Evolutionary conservation across 53 echinoderm and acorn worm species (phyloP).

Genomic region (Actinopyga echinites): DNA sequence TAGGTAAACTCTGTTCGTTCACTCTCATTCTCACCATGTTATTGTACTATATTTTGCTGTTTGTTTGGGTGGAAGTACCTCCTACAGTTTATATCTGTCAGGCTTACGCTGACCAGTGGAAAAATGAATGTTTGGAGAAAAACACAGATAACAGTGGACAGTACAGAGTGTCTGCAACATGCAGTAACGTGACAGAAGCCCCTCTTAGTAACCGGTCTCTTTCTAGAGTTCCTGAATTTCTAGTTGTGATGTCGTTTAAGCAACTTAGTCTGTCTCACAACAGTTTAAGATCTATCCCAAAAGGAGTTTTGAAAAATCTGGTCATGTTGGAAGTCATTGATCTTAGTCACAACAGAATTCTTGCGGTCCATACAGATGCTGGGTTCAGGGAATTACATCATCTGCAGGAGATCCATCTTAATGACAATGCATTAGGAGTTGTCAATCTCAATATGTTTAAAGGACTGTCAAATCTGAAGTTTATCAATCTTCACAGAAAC

Average conservation of each 20-base stretch:
- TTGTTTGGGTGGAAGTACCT: no score
- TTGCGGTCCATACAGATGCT: neutral
- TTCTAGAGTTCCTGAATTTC: neutral
- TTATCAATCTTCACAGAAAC: neutral
- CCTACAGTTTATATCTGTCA: no score
- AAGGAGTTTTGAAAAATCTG: neutral
- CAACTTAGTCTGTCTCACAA: conserved; percentile 6
- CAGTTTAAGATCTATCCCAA: neutral
- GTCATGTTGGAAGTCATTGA: neutral
- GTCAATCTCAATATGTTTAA: neutral
- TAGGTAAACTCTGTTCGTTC: no score
- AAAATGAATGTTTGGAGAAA: no score
- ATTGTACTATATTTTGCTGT: no score
- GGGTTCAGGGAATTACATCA: neutral
- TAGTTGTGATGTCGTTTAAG: neutral
- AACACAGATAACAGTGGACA: no score
- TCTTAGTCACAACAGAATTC: neutral
- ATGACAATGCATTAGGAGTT: neutral
- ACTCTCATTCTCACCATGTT: no score
- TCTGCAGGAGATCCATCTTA: neutral
- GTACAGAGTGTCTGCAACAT: no score
- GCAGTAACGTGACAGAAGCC: no score
- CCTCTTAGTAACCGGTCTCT: no score
- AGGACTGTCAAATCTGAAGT: neutral
- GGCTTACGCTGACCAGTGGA: no score